Percentiles rank a stretch among this genome's conserved stretches.
phyloP scores from a whole-genome alignment of 2,888 invertebrate genomes.

The Psylliodes chrysocephalus region DNA sequence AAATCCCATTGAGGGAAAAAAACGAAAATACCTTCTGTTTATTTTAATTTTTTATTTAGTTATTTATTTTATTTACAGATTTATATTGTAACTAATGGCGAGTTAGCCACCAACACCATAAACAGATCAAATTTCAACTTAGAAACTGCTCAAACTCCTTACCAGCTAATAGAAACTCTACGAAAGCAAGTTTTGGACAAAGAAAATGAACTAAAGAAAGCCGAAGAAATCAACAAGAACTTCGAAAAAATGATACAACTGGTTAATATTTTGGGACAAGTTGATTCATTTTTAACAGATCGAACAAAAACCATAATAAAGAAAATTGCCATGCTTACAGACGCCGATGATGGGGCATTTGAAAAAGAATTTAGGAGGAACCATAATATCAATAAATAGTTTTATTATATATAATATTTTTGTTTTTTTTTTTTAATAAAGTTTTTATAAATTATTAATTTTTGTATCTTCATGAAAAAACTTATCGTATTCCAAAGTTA shows the following conservation, averaged over 20 bases:
- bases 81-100: slow-evolving; percentile 31
- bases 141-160: slow-evolving; percentile 40
- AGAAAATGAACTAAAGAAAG: slow-evolving; percentile 57
- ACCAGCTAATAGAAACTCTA: slow-evolving; percentile 50
- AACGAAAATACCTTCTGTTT: no score
- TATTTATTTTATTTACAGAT: slow-evolving; percentile 36
- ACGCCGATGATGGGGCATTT: slow-evolving; percentile 57
- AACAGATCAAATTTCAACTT: slow-evolving; percentile 36
- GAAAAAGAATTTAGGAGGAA: slow-evolving; percentile 19
- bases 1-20: no score
- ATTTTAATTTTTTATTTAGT: no score
- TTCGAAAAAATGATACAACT: slow-evolving; percentile 66
- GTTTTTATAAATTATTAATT: no score
- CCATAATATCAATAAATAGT: background rate
- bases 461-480: no score
- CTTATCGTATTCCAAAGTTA: no score
- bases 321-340: slow-evolving; percentile 64
- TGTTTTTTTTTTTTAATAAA: no score
- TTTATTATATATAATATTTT: background rate
- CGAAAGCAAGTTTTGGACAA: slow-evolving; percentile 55
- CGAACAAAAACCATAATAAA: slow-evolving; percentile 62
- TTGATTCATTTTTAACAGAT: slow-evolving; percentile 66
- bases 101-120: slow-evolving; percentile 44
- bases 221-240: slow-evolving; percentile 62
- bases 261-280: slow-evolving; percentile 66